Conservation (phyloP, 2,113 vertebrate species). For the Choloepus hoffmanni region DNA sequence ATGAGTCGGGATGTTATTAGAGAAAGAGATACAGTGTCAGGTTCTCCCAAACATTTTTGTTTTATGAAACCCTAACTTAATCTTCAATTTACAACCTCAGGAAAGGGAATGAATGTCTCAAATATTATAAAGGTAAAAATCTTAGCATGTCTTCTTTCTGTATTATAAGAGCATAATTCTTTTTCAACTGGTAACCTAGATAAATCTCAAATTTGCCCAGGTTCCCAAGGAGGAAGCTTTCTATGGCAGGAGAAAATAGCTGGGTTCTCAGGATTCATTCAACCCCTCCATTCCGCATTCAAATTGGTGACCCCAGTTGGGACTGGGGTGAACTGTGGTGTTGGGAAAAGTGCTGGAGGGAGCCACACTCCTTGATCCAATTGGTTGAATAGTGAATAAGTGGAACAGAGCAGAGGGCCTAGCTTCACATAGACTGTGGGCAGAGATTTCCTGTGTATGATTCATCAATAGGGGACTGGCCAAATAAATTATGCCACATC, state of each 20-base stretch:
- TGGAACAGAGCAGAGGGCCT: neutral
- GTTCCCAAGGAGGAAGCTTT: neutral
- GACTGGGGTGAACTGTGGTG: neutral
- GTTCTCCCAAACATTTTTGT: neutral
- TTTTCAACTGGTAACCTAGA: neutral
- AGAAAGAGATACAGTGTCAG: neutral
- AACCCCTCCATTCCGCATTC: neutral
- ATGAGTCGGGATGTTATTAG: neutral
- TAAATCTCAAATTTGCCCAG: neutral
- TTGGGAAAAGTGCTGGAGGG: neutral
- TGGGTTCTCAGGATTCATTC: neutral
- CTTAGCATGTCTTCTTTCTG: neutral
- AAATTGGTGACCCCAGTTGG: neutral
- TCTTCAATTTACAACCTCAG: neutral
- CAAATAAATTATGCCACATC: neutral
- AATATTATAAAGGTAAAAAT: slow-evolving; percentile 32
- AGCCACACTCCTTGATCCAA: neutral
- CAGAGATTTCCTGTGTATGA: slow-evolving; percentile 31
- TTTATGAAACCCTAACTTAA: neutral
- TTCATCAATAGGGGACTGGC: neutral
- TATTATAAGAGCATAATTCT: neutral
- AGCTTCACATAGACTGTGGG: neutral
- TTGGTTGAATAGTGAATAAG: neutral
- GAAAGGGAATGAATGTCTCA: neutral
- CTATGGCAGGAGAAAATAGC: neutral